phyloP scores from a whole-genome alignment of 1,140 invertebrate genomes.

The Nasonia longicornis region DNA sequence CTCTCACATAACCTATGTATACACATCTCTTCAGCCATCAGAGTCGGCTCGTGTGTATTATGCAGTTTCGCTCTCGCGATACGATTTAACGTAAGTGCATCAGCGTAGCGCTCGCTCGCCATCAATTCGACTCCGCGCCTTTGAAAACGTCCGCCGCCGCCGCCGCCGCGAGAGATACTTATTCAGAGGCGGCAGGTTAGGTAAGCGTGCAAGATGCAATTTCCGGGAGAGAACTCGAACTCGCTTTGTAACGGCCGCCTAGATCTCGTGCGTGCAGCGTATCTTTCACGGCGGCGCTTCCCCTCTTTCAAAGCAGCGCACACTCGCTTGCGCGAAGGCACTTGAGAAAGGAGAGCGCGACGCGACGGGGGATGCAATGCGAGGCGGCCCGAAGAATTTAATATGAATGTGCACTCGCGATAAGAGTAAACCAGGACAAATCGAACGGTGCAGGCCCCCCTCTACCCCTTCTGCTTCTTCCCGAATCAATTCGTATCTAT shows the following conservation, averaged over 20 bases:
- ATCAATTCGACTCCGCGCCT: conserved; percentile 25
- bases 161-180: conserved; percentile 8
- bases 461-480: too few species aligned
- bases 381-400: conserved; percentile 9
- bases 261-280: conserved; percentile 28
- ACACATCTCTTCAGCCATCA: neutral
- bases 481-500: conserved; percentile 59
- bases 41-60: neutral
- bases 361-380: too few species aligned
- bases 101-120: neutral
- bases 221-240: conserved; percentile 37
- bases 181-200: neutral
- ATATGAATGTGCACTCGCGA: conserved; percentile 24
- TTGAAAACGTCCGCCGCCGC: conserved; percentile 18
- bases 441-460: conserved; percentile 30
- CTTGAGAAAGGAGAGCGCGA: conserved; percentile 20
- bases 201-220: conserved; percentile 44
- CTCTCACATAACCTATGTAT: neutral
- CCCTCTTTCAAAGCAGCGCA: conserved; percentile 19
- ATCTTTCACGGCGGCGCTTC: conserved; percentile 16
- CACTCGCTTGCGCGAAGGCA: neutral
- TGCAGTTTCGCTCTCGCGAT: conserved; percentile 10
- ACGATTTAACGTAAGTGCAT: conserved; percentile 33
- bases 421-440: conserved; percentile 49
- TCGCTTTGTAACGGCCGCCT: conserved; percentile 27